Evolutionary conservation across 2,113 vertebrate genomes (phyloP).

Genomic region (Isichthys henryi): DNA sequence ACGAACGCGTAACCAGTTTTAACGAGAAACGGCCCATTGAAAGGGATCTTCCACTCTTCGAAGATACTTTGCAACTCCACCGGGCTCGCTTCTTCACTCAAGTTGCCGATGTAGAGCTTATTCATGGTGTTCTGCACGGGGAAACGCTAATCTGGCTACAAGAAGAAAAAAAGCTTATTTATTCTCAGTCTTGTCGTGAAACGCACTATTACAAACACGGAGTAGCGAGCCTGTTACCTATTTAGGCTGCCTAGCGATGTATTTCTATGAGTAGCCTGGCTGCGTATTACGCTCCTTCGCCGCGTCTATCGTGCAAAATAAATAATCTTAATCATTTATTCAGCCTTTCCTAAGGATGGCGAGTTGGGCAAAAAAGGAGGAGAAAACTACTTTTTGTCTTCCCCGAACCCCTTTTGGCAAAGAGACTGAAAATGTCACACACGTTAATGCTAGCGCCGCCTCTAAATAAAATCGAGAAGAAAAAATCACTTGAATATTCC

Average conservation of each 20-base stretch:
- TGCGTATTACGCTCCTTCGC: slow-evolving; percentile 54
- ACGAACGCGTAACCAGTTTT: slow-evolving; percentile 97
- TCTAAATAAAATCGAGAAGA: slow-evolving; percentile 60
- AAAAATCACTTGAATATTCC: slow-evolving; percentile 76
- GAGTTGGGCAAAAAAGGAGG: slow-evolving; percentile 55
- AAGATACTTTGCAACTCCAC: slow-evolving; percentile 94
- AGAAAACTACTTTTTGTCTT: slow-evolving; percentile 76
- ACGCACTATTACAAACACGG: slow-evolving; percentile 53
- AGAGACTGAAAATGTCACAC: slow-evolving; percentile 86
- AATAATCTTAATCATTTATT: slow-evolving; percentile 57
- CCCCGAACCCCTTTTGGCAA: slow-evolving; percentile 68
- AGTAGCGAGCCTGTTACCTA: slow-evolving; percentile 56
- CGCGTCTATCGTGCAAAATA: slow-evolving; percentile 53
- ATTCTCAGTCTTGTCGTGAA: slow-evolving; percentile 52
- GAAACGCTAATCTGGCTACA: slow-evolving; percentile 45
- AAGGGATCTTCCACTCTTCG: slow-evolving; percentile 91
- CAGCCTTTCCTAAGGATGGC: slow-evolving; percentile 58
- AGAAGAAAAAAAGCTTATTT: slow-evolving; percentile 41
- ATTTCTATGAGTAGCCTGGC: slow-evolving; percentile 57
- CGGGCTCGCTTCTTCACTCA: slow-evolving; percentile 85
- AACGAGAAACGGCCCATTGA: slow-evolving; percentile 85
- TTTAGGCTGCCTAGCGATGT: slow-evolving; percentile 55
- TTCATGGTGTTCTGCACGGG: slow-evolving; percentile 75
- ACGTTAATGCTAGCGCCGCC: slow-evolving; percentile 78
- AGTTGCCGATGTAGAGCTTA: slow-evolving; percentile 97